These are phyloP conservation scores for Nesidiocoris tenuis DNA, from an alignment of 2,888 invertebrate genomes.

Conservation along the genomic window DNA sequence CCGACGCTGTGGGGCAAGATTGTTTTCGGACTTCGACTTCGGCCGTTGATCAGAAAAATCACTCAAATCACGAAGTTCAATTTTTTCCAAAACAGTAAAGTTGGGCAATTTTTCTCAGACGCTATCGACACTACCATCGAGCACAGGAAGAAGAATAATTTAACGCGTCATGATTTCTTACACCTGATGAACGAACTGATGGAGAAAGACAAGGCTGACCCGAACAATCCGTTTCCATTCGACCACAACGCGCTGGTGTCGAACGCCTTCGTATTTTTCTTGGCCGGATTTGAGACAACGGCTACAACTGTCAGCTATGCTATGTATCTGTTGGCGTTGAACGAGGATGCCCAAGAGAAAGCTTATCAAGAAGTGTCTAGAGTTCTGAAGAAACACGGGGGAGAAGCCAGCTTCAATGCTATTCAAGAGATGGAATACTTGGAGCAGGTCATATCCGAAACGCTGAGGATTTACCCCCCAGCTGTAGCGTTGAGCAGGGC, in stretches of 20 bases:
- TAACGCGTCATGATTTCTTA: slow-evolving; percentile 15
- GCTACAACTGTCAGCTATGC: slow-evolving; percentile 63
- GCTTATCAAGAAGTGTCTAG: slow-evolving; percentile 58
- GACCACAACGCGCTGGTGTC: slow-evolving; percentile 54
- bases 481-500: slow-evolving; percentile 28
- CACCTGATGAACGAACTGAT: slow-evolving; percentile 19
- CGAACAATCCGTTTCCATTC: slow-evolving; percentile 34
- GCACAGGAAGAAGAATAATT: slow-evolving; percentile 11
- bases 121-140: slow-evolving; percentile 10
- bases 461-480: slow-evolving; percentile 47
- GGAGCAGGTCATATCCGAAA: slow-evolving; percentile 58
- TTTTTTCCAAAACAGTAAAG: background rate
- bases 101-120: slow-evolving; percentile 4
- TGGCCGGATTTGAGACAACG: slow-evolving; percentile 66
- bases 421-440: slow-evolving; percentile 61
- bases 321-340: slow-evolving; percentile 59
- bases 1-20: background rate
- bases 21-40: background rate
- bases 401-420: slow-evolving; percentile 59
- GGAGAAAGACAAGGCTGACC: slow-evolving; percentile 2
- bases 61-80: background rate
- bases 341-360: slow-evolving; percentile 58
- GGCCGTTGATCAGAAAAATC: background rate
- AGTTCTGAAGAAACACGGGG: slow-evolving; percentile 54
- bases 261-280: slow-evolving; percentile 61